Evolutionary conservation across 2,888 invertebrate species (phyloP).

Genomic region (Stenurella melanura): DNA sequence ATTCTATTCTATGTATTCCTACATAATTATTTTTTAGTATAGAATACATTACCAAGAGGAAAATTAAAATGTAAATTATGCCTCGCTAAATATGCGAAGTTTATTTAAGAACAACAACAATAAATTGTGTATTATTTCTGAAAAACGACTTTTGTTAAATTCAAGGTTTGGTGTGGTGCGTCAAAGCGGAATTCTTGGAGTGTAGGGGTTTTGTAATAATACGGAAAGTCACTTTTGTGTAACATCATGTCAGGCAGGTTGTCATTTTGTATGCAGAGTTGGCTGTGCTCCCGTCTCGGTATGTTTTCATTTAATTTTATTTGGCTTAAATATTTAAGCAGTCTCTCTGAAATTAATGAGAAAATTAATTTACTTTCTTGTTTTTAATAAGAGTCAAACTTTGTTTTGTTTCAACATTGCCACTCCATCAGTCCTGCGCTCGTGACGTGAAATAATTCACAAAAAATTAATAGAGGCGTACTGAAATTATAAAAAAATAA

Average conservation of each 20-base stretch:
- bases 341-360: conserved; percentile 63
- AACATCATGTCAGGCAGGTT: conserved; percentile 48
- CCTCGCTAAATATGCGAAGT: not conserved
- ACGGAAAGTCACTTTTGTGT: conserved; percentile 46
- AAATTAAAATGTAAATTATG: not conserved
- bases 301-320: conserved; percentile 66
- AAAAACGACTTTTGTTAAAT: conserved; percentile 18
- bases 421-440: conserved; percentile 16
- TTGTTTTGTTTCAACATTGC: conserved; percentile 46
- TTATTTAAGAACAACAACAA: not conserved
- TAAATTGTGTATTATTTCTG: conserved; percentile 2
- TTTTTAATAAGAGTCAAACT: conserved; percentile 56
- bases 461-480: conserved; percentile 19
- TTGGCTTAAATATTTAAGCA: conserved; percentile 65
- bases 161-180: conserved; percentile 16
- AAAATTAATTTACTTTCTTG: conserved; percentile 65
- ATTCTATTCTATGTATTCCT: too few species aligned
- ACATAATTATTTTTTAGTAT: too few species aligned
- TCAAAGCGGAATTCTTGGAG: conserved; percentile 35
- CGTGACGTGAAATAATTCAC: conserved; percentile 36
- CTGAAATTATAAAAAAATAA: not conserved
- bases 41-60: too few species aligned
- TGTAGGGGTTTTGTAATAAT: conserved; percentile 24
- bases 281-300: conserved; percentile 43
- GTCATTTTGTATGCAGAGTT: conserved; percentile 53